Conservation (phyloP, 1,140 invertebrate genomes). For the Drosophila simulans region DNA sequence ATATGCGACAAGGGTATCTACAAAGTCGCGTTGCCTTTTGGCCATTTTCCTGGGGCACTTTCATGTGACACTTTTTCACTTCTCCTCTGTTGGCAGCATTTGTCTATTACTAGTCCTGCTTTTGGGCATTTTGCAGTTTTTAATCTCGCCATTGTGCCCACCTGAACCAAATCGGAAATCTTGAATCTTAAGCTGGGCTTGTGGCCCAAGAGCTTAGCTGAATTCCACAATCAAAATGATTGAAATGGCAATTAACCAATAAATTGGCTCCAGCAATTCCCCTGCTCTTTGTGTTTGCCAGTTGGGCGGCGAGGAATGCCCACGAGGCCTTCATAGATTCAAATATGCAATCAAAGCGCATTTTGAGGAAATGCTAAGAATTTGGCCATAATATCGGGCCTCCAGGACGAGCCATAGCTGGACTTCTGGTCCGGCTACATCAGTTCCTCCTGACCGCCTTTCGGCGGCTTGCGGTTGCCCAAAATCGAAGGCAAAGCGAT, state of each 20-base stretch:
- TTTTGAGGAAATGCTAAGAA: conserved; percentile 55
- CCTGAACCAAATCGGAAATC: not conserved
- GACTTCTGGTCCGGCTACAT: not conserved
- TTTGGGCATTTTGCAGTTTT: conserved; percentile 41
- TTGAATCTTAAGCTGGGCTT: too few relatives aligned
- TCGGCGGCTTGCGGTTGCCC: conserved; percentile 48
- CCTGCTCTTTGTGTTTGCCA: conserved; percentile 1
- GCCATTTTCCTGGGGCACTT: conserved; percentile 10
- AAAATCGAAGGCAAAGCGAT: conserved; percentile 45
- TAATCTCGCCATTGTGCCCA: conserved; percentile 19
- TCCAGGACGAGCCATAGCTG: not conserved
- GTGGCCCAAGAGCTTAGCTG: not conserved
- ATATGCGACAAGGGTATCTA: conserved; percentile 1
- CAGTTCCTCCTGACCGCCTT: not conserved
- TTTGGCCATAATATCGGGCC: conserved; percentile 30
- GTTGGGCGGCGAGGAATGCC: conserved; percentile 23
- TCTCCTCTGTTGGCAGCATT: conserved; percentile 6
- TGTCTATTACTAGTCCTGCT: conserved; percentile 20
- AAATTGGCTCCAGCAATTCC: conserved; percentile 28
- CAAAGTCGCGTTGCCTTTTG: not conserved
- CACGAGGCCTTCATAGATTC: conserved; percentile 15
- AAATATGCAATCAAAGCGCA: conserved; percentile 61
- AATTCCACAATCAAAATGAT: conserved; percentile 47
- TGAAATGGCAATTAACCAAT: conserved; percentile 75
- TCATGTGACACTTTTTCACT: conserved; percentile 31